phyloP scores from a whole-genome alignment of 2,797 vertebrate genomes.

The Cyclura pinguis region DNA sequence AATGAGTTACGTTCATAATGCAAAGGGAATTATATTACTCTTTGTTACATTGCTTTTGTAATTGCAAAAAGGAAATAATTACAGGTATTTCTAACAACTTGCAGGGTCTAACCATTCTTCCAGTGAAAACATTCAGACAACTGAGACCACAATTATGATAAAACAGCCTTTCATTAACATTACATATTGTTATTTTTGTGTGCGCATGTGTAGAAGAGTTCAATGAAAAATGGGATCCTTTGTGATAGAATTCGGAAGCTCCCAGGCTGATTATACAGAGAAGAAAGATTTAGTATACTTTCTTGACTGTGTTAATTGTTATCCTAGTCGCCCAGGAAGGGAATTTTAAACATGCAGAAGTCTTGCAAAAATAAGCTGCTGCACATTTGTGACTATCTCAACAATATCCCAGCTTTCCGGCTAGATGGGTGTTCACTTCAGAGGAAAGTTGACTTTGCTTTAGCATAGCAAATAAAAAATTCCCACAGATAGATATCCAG shows the following conservation, averaged over 20 bases:
- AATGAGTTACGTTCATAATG: not conserved
- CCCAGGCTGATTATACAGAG: not conserved
- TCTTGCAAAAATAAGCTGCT: slow-evolving; percentile 22
- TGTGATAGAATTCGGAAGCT: not conserved
- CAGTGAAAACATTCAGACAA: not conserved
- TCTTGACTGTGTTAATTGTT: not conserved
- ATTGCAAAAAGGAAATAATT: not conserved
- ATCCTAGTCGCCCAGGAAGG: not conserved
- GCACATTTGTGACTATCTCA: slow-evolving; percentile 1
- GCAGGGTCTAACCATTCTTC: not conserved
- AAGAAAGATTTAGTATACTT: not conserved
- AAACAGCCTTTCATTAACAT: not conserved
- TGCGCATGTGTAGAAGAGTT: not conserved
- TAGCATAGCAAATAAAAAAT: slow-evolving; percentile 28
- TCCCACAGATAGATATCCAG: slow-evolving; percentile 3
- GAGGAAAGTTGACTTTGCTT: slow-evolving; percentile 11
- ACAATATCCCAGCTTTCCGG: not conserved
- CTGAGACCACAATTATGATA: not conserved
- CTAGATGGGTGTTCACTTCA: not conserved
- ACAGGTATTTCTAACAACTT: not conserved
- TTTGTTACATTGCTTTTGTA: not conserved
- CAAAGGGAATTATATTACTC: not conserved
- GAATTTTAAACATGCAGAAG: not conserved
- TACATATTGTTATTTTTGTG: not conserved
- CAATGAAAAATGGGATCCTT: not conserved